Base-by-base conservation (phyloP, 2,797 vertebrate species). In the Enteromius treurensis region DNA sequence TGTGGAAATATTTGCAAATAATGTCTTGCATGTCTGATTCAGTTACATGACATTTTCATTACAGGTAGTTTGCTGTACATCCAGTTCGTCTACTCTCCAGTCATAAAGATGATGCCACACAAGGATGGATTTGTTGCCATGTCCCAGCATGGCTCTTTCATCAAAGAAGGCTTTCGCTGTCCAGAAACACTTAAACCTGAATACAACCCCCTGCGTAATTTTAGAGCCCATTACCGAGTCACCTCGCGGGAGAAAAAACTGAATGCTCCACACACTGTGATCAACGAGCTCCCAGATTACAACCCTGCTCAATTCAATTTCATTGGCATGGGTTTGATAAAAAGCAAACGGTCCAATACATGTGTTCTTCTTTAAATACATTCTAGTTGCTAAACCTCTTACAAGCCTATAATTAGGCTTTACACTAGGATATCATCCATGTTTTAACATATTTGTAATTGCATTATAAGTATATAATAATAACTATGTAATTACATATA, bases 21-120 rank as follows among this genome's bases (percentile, higher is more conserved):
- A 23, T 17, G 13, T 58, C 3, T 26, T 58, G 17, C 10, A 23
- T 55, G 21, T 58, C 55, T 29, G n/a, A 29, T 60, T 77, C 8
- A 49, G 10, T 49, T 65, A 19, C 42, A 14, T 79, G 6, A 53
- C 13, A 6, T 19, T 55, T 51, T 78, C 1, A 15, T 86, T 3
- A 0, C 89, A 96, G 96, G 96, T 7, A 88, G 90, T 21, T 91
- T 96, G 40, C 89, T 97, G 60, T 92, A 91, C 0, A 92, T 93
- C 5, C 95, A 95, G 90, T 92, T 91, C 11, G 89, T 95, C 42
- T 91, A 96, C 42, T 89, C 95, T 0, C 81, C 95, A 0, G 90
- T 96, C 1, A 91, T 92, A 78, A 90, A 88, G 64, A 95, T 94
- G 68, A 51, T 92, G 47, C 89, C 95, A 4, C 93, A 88, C 11